A percentile compares a stretch with the other conserved stretches of the same genome.
phyloP scores from a whole-genome alignment of 2,113 vertebrate species.

The Hipposideros armiger region DNA sequence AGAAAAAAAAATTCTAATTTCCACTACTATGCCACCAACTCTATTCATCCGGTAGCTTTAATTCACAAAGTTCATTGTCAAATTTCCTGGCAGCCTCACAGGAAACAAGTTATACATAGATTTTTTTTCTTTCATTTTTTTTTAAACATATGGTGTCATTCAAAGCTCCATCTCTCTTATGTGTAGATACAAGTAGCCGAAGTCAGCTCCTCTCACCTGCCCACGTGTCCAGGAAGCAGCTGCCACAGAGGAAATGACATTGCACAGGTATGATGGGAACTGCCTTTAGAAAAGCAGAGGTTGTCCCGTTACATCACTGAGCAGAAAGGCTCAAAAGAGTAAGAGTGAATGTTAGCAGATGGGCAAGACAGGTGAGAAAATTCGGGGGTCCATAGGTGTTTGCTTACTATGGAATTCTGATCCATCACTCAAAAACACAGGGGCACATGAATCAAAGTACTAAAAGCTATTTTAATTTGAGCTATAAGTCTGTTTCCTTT shows the following conservation, averaged over 20 bases:
- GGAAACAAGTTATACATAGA: conserved; percentile 60
- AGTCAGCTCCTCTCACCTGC: conserved; percentile 83
- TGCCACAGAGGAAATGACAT: conserved; percentile 85
- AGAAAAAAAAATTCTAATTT: not conserved
- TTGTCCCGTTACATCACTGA: conserved; percentile 74
- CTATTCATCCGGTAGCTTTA: conserved; percentile 36
- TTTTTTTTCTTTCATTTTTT: conserved; percentile 18
- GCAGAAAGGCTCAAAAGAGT: conserved; percentile 54
- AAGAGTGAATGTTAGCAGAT: conserved; percentile 40
- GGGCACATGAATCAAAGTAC: conserved; percentile 60
- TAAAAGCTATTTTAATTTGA: conserved; percentile 82
- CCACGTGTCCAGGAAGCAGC: conserved; percentile 85
- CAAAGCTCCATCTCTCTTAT: not conserved
- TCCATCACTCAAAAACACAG: conserved; percentile 68
- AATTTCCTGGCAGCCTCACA: conserved; percentile 62
- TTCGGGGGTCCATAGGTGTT: not conserved
- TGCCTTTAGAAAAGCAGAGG: conserved; percentile 74
- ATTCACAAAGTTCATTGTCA: conserved; percentile 60
- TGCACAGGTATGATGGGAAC: conserved; percentile 82
- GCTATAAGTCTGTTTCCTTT: conserved; percentile 51
- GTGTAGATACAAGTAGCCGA: not conserved
- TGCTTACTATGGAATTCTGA: conserved; percentile 57
- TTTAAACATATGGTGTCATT: not conserved
- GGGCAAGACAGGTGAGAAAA: not conserved
- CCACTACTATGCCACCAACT: not conserved